Evolutionary conservation across 2,797 vertebrate species (phyloP), one percentile per base, ranked within the genome.

Genomic region (Myoxocephalus aenaeus): DNA sequence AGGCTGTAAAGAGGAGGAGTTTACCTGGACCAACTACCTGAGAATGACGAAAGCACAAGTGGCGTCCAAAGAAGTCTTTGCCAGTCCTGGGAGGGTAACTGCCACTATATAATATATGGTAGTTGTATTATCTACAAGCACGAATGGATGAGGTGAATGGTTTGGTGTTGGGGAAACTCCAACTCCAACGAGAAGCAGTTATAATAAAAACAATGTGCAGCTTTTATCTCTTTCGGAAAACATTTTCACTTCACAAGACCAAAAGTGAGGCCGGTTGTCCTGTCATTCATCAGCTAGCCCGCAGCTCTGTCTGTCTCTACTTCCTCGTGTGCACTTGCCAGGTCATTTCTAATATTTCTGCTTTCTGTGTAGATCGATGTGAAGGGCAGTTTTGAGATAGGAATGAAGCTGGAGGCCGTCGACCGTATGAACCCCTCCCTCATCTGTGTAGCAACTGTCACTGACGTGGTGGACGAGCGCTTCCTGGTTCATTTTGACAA

Each of bases 401-500:
- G 98, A 84, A 98, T 97, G 96, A 99, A 99, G 93, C 96, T 99
- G 7, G 98, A 99, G 87, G 98, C 98, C 0, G 98, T 99, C 9
- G 98, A 99, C 86, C 97, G 97, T 44, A 99, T 99, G 98, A 99
- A 99, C 91, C 98, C 98, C 0, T 99, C 97, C 36, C 96, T 99
- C 64, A 95, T 99, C 91, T 99, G 98, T 1, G 98, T 99, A 75
- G 98, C 98, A 87, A 99, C 97, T 4, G 96, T 99, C 90, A 99
- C 98, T 0, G 98, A 99, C 0, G 94, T 97, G 81, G 97, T 99
- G 81, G 96, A 97, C 51, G 86, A 95, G 79, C 96, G 96, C 67
- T 99, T 99, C 91, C 95, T 99, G 84, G 98, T 99, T 92, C 98
- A 99, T 93, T 99, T 99, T 86, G 98, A 99, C 92, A 98, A 99